Percentiles rank a stretch among this genome's conserved stretches.
Conservation (phyloP, 2,113 vertebrate genomes). For the Chionomys nivalis region DNA sequence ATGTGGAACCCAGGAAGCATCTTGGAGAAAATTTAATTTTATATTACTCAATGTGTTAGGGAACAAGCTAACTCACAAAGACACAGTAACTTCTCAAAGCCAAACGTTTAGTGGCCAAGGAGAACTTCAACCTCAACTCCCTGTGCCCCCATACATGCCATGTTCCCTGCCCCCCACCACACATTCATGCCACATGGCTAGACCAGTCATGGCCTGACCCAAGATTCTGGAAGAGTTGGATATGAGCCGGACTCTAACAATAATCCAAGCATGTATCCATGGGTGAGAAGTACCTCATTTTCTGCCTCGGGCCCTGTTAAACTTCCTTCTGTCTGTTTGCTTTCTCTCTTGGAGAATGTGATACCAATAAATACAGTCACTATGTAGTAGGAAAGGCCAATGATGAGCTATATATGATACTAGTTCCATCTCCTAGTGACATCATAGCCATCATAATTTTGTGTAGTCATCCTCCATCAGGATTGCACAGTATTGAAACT, state of each 20-base stretch:
- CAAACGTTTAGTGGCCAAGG: not conserved
- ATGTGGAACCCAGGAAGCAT: not conserved
- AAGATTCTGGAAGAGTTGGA: not conserved
- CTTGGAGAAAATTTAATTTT: not conserved
- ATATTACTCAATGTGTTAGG: not conserved
- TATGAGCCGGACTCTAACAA: not conserved
- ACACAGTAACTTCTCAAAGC: not conserved
- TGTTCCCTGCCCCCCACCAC: no score
- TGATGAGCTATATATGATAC: no score
- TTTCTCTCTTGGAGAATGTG: not conserved
- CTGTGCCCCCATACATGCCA: not conserved
- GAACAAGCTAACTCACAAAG: not conserved
- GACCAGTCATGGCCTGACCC: no score
- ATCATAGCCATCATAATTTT: not conserved
- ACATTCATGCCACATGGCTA: no score
- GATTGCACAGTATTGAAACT: no score
- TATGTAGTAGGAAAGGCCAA: not conserved
- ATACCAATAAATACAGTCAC: not conserved
- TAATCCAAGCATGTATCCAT: fast-evolving
- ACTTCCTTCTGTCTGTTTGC: not conserved
- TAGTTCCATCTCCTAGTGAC: not conserved
- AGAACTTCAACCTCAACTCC: not conserved
- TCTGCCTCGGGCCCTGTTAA: not conserved
- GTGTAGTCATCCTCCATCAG: not conserved
- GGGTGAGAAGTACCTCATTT: fast-evolving